Conservation (phyloP, 53 echinoderm and acorn worm genomes). For the Antedon mediterranea region DNA sequence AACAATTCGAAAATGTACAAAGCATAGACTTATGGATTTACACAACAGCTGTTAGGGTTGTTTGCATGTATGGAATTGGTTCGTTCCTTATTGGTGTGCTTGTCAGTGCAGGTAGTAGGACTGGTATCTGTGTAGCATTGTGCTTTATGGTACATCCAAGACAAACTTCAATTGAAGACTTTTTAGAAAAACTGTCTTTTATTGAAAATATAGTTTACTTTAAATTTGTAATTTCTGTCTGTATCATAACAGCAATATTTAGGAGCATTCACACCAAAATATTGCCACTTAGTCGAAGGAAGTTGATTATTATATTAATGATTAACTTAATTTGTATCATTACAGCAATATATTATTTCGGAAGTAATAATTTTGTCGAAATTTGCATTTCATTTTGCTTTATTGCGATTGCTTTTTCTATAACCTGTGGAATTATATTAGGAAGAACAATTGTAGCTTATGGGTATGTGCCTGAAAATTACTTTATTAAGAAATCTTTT, state of each 20-base stretch:
- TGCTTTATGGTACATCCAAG: neutral
- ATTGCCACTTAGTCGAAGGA: neutral
- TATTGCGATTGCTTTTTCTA: neutral
- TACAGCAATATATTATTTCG: too few species aligned
- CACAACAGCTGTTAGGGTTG: neutral
- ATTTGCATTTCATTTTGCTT: neutral
- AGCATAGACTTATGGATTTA: too few species aligned
- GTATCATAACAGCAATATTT: neutral
- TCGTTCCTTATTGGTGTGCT: neutral
- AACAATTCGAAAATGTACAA: neutral
- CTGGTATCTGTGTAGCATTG: neutral
- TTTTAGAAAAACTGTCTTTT: neutral
- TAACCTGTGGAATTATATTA: neutral
- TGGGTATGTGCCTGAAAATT: neutral
- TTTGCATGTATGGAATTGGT: neutral
- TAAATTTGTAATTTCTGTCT: neutral
- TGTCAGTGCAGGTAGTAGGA: neutral
- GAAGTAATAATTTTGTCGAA: too few species aligned
- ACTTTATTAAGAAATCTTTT: neutral
- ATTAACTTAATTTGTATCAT: neutral
- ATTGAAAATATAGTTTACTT: neutral
- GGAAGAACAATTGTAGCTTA: neutral
- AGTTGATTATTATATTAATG: neutral
- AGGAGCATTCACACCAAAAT: neutral
- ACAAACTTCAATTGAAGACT: neutral